Percentiles rank a stretch among this genome's conserved stretches.
Conservation (phyloP, 1,140 invertebrate genomes). For the Brachionus sp. region DNA sequence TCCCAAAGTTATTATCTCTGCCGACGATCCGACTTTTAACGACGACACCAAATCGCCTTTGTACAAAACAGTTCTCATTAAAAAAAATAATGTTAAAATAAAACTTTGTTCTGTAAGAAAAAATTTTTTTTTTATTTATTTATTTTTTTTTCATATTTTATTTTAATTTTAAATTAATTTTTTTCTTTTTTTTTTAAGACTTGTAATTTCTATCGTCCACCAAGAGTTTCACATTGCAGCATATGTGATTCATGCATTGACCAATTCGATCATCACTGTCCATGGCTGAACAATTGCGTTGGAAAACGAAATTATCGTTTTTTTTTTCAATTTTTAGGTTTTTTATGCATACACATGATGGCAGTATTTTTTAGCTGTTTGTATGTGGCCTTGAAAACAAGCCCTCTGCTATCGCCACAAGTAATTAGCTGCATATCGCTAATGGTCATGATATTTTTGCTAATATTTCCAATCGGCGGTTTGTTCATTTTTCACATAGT, state of each 20-base stretch:
- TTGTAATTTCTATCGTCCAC: conserved; percentile 97
- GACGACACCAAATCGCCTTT: conserved; percentile 94
- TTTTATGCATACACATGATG: conserved; percentile 91
- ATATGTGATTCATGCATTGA: conserved; percentile 98
- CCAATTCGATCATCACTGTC: conserved; percentile 99
- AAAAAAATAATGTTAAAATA: conserved; percentile 95
- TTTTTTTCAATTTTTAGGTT: conserved; percentile 82
- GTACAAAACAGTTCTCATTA: conserved; percentile 96
- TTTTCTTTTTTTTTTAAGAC: conserved; percentile 62
- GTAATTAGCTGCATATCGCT: conserved; percentile 67
- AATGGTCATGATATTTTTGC: conserved; percentile 80
- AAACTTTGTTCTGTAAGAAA: conserved; percentile 78
- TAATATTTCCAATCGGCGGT: conserved; percentile 93
- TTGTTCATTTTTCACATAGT: conserved; percentile 96
- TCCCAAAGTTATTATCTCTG: conserved; percentile 80
- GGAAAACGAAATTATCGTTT: conserved; percentile 90
- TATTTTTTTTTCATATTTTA: too few relatives aligned
- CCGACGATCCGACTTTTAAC: conserved; percentile 89
- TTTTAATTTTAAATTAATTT: background rate
- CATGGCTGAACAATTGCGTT: conserved; percentile 99
- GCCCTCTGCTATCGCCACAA: conserved; percentile 49
- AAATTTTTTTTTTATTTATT: too few relatives aligned
- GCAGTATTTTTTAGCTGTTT: conserved; percentile 84
- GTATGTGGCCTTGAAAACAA: background rate
- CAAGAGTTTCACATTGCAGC: conserved; percentile 95